Percentiles rank a stretch among this genome's conserved stretches.
Conservation (phyloP, 2,797 vertebrate species). For the Enteromius argenteus region DNA sequence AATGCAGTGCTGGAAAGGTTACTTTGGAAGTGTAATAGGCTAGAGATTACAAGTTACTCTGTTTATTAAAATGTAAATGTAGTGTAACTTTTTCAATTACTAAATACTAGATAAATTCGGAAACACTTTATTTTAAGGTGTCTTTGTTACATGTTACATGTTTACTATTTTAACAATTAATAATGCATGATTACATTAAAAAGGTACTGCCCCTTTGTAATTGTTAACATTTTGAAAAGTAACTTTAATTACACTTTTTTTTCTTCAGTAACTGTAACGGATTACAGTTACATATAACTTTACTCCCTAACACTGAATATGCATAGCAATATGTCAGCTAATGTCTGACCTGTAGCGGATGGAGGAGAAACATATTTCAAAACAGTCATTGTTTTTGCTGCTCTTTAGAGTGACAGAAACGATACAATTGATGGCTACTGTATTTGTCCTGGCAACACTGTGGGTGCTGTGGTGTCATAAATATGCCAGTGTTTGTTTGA, state of each 20-base stretch:
- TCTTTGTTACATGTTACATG: neutral
- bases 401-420: neutral
- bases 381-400: neutral
- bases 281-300: neutral
- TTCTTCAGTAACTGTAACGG: too few species aligned
- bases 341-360: neutral
- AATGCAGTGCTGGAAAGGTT: neutral
- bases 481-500: constrained; percentile 18
- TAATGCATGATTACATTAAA: neutral
- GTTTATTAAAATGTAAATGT: neutral
- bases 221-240: neutral
- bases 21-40: too few species aligned
- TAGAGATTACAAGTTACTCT: too few species aligned
- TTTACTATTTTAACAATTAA: neutral
- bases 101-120: too few species aligned
- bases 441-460: constrained; percentile 18
- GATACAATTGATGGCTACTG: neutral
- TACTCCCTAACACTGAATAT: neutral
- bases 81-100: too few species aligned
- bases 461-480: constrained; percentile 1
- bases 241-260: neutral
- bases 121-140: neutral
- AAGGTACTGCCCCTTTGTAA: too few species aligned
- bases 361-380: neutral
- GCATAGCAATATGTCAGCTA: neutral